Conservation (phyloP, 2,888 invertebrate species). For the Drosophila tripunctata region DNA sequence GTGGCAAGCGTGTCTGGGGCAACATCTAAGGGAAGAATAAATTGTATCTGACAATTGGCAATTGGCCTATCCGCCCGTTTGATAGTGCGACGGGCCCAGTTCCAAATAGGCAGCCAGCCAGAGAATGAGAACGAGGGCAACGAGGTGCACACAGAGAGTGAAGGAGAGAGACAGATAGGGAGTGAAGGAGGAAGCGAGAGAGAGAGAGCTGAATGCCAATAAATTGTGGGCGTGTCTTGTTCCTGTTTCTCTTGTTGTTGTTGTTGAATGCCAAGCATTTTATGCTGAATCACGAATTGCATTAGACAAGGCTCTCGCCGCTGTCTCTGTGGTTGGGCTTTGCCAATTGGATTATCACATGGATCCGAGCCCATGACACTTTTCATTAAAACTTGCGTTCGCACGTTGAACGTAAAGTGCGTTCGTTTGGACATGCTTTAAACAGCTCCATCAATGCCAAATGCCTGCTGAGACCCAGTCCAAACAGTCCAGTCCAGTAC, state of each 20-base stretch:
- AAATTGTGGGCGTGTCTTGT: conserved; percentile 57
- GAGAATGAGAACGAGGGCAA: neutral
- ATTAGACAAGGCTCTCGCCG: conserved; percentile 57
- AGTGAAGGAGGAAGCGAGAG: neutral
- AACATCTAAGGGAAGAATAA: conserved; percentile 75
- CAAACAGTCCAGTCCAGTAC: neutral
- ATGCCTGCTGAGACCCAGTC: conserved; percentile 1
- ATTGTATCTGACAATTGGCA: conserved; percentile 80
- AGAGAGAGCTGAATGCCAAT: conserved; percentile 47
- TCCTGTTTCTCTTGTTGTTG: neutral
- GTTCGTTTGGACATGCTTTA: conserved; percentile 56
- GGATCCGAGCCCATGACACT: conserved; percentile 42
- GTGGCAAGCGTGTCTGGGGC: conserved; percentile 26
- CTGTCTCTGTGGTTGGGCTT: conserved; percentile 30
- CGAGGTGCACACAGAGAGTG: neutral
- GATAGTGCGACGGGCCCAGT: conserved; percentile 60
- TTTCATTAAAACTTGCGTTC: conserved; percentile 68
- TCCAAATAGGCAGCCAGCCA: conserved; percentile 53
- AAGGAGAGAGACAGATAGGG: neutral
- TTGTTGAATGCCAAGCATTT: conserved; percentile 49
- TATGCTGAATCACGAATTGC: conserved; percentile 79
- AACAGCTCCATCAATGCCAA: conserved; percentile 72
- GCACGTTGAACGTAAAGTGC: conserved; percentile 47
- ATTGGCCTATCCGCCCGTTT: conserved; percentile 77
- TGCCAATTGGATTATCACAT: conserved; percentile 74